Percentiles rank a stretch among this genome's conserved stretches.
phyloP scores from a whole-genome alignment of 1,140 invertebrate species.

The Antheraea mylitta region DNA sequence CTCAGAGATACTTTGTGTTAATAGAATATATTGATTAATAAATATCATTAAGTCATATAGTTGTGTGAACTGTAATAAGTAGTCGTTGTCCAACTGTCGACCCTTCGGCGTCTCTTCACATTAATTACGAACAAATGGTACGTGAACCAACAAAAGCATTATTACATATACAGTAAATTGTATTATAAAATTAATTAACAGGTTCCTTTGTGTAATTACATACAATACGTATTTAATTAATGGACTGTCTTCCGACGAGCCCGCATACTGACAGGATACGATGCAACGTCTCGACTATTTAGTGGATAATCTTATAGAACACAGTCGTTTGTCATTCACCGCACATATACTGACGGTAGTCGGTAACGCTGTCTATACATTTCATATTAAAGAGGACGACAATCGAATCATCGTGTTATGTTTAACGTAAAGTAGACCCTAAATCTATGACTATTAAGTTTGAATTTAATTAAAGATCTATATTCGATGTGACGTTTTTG shows the following conservation, averaged over 20 bases:
- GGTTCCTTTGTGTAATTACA: neutral
- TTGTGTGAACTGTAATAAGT: too few species aligned
- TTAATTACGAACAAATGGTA: conserved; percentile 1
- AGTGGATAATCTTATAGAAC: conserved; percentile 41
- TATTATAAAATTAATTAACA: neutral
- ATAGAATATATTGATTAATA: too few species aligned
- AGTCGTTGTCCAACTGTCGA: neutral
- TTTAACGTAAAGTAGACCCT: neutral
- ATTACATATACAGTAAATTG: neutral
- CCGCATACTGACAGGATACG: conserved; percentile 42
- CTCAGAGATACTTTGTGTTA: too few species aligned
- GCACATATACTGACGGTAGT: conserved; percentile 44
- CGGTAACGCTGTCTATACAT: conserved; percentile 39
- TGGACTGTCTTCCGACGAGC: conserved; percentile 2
- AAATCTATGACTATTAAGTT: conserved; percentile 7
- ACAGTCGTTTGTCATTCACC: conserved; percentile 51
- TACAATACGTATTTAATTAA: conserved; percentile 12
- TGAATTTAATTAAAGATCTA: neutral
- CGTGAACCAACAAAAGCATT: neutral
- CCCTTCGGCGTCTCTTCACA: neutral
- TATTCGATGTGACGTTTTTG: neutral
- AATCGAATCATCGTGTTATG: conserved; percentile 5
- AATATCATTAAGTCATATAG: too few species aligned
- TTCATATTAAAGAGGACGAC: conserved; percentile 16
- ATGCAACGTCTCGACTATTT: conserved; percentile 35